phyloP scores from a whole-genome alignment of 2,888 invertebrate genomes.

The Bugulina stolonifera region DNA sequence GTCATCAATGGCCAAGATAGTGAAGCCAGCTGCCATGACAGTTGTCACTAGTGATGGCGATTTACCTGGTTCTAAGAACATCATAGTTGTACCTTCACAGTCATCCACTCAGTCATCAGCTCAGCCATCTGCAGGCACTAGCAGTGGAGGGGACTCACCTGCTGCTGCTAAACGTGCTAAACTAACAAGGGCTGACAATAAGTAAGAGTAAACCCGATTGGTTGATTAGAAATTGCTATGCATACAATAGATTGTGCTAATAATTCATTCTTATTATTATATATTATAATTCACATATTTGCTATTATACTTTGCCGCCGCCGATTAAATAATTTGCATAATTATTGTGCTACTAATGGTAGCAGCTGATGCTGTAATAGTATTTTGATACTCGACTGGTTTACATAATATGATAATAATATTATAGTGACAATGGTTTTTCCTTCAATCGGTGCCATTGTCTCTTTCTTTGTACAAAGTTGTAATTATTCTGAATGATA shows the following conservation, averaged over 20 bases:
- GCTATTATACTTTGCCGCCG: too few species aligned
- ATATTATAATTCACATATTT: background rate
- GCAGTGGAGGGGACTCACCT: too few species aligned
- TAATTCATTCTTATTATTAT: background rate
- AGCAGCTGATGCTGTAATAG: background rate
- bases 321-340: background rate
- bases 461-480: background rate
- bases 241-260: background rate
- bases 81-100: background rate
- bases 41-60: constrained; percentile 18
- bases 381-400: too few species aligned
- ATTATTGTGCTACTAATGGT: background rate
- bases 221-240: background rate
- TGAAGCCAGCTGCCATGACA: background rate
- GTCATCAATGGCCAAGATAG: constrained; percentile 2
- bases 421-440: background rate
- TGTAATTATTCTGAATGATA: background rate
- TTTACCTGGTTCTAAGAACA: constrained; percentile 10
- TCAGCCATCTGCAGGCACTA: too few species aligned
- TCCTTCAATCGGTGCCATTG: background rate
- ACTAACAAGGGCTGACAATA: too few species aligned
- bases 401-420: too few species aligned
- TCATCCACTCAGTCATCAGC: background rate
- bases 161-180: background rate
- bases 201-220: background rate